A percentile compares a stretch with the other conserved stretches of the same genome.
Conservation (phyloP, 2,888 invertebrate species). For the Eulithis prunata region DNA sequence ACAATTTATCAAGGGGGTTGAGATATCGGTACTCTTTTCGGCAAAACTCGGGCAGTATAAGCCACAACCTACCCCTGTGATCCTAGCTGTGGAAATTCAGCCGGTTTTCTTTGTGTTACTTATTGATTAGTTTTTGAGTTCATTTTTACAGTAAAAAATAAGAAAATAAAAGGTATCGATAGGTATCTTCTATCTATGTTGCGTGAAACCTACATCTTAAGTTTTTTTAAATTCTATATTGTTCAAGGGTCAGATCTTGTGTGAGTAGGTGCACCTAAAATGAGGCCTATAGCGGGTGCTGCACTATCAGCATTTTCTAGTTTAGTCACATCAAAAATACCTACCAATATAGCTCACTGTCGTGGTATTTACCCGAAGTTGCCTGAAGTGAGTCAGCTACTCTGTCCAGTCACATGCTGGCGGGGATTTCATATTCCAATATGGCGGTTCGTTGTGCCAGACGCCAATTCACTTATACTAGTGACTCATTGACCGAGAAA, state of each 20-base stretch:
- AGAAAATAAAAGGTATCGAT: too few species aligned
- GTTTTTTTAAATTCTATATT: too few species aligned
- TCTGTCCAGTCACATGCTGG: conserved; percentile 35
- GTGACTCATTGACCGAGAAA: conserved; percentile 58
- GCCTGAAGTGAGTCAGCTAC: conserved; percentile 42
- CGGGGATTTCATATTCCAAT: conserved; percentile 74
- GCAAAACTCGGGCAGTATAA: conserved; percentile 68
- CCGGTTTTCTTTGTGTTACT: conserved; percentile 4
- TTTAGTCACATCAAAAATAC: background rate
- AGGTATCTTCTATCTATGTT: too few species aligned
- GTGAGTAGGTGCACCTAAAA: background rate
- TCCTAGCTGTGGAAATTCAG: conserved; percentile 2
- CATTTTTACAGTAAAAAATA: background rate
- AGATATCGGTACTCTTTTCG: conserved; percentile 63
- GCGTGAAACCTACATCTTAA: too few species aligned
- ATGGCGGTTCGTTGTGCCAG: conserved; percentile 67
- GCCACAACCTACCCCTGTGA: conserved; percentile 51
- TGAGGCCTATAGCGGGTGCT: too few species aligned
- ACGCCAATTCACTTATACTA: conserved; percentile 72
- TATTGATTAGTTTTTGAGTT: background rate
- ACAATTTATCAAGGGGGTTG: conserved; percentile 80
- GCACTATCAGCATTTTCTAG: background rate
- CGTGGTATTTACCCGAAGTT: conserved; percentile 11
- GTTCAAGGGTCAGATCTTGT: too few species aligned
- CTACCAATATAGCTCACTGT: too few species aligned